phyloP scores from a whole-genome alignment of 2,113 vertebrate species.

The Phyllopteryx taeniolatus region DNA sequence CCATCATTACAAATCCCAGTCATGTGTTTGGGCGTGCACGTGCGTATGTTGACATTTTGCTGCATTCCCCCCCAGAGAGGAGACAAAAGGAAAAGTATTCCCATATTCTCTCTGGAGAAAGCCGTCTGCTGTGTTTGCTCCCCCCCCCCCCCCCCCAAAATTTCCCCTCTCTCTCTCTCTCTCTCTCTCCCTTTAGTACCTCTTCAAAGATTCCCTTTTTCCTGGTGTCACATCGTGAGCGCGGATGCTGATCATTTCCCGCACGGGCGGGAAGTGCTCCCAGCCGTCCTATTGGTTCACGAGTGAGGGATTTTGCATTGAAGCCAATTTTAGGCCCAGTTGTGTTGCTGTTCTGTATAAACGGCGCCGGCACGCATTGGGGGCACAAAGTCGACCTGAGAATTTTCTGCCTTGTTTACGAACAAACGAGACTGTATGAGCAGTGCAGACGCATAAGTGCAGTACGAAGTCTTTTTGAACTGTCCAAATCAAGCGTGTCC shows the following conservation, averaged over 20 bases:
- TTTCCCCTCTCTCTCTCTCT: neutral
- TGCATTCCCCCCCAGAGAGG: constrained; percentile 43
- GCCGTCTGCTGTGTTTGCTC: constrained; percentile 54
- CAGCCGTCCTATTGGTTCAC: constrained; percentile 22
- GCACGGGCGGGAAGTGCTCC: constrained; percentile 37
- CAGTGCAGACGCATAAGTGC: neutral
- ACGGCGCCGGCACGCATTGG: neutral
- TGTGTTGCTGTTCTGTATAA: neutral
- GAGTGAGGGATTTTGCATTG: constrained; percentile 19
- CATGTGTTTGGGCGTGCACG: constrained; percentile 25
- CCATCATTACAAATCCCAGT: constrained; percentile 37
- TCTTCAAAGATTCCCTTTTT: constrained; percentile 27
- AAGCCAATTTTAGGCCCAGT: constrained; percentile 4
- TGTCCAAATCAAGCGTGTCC: neutral
- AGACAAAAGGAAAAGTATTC: constrained; percentile 58
- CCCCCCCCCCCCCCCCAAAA: neutral
- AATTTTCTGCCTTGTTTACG: neutral
- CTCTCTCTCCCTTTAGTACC: constrained; percentile 19
- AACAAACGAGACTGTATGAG: too few relatives aligned
- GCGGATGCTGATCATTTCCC: constrained; percentile 41
- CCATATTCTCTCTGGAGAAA: constrained; percentile 57
- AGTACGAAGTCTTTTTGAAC: neutral
- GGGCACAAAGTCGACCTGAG: neutral
- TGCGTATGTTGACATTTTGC: constrained; percentile 58
- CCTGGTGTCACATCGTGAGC: constrained; percentile 31